Evolutionary conservation across 2,113 vertebrate species (phyloP).

Genomic region (Parus major): DNA sequence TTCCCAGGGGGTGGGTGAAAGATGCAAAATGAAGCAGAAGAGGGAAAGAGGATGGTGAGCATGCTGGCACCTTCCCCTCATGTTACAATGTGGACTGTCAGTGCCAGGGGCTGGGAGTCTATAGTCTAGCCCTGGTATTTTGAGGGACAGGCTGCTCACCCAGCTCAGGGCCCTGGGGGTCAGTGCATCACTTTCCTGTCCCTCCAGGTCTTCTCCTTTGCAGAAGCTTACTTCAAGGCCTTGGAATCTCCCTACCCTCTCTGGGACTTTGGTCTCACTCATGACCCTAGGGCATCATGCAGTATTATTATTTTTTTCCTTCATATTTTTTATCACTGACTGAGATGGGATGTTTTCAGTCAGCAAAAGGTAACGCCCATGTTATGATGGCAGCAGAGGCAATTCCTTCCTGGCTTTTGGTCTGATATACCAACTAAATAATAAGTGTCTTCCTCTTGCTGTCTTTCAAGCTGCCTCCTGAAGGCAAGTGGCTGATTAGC

Average conservation of each 20-base stretch:
- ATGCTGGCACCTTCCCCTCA: not conserved
- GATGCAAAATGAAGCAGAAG: fast-evolving
- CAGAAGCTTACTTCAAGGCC: not conserved
- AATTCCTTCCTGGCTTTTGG: not conserved
- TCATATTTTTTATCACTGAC: not conserved
- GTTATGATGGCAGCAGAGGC: not conserved
- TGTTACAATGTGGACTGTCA: not conserved
- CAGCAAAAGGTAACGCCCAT: not conserved
- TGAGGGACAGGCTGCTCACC: fast-evolving
- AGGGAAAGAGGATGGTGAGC: not conserved
- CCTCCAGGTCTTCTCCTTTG: not conserved
- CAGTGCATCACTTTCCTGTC: not conserved
- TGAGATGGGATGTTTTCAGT: not conserved
- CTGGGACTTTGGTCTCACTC: not conserved
- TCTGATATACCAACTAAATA: not conserved
- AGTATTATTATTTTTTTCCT: not conserved
- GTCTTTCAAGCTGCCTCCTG: not conserved
- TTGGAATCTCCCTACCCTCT: not conserved
- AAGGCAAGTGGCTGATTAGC: not conserved
- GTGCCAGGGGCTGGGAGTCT: not conserved
- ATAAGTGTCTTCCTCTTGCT: not conserved
- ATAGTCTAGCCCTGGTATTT: not conserved
- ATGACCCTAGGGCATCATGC: not conserved
- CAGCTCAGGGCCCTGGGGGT: not conserved
- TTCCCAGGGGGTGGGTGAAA: fast-evolving